phyloP scores from a whole-genome alignment of 2,113 vertebrate genomes.

The Polyodon spathula region DNA sequence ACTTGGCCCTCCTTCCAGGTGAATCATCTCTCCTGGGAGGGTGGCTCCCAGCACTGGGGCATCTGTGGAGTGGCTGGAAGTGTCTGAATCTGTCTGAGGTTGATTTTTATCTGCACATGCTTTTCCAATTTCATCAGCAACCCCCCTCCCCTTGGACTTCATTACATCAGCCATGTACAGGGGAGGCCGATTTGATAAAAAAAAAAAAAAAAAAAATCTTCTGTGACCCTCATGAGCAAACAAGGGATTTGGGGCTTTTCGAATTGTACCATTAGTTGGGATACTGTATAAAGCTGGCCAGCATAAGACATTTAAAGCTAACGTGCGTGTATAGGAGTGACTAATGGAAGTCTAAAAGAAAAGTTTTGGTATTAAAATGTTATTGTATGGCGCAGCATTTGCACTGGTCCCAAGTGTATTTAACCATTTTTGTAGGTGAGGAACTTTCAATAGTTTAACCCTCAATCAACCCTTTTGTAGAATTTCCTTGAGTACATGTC shows the following conservation, averaged over 20 bases:
- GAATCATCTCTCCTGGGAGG: conserved; percentile 84
- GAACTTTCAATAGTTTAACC: too few relatives aligned
- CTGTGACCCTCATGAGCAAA: conserved; percentile 60
- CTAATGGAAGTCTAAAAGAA: too few relatives aligned
- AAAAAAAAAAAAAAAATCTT: too few relatives aligned
- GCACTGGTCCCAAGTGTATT: too few relatives aligned
- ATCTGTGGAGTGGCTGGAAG: conserved; percentile 87
- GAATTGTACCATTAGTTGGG: conserved; percentile 23
- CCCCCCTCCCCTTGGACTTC: conserved; percentile 43
- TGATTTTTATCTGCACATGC: conserved; percentile 84
- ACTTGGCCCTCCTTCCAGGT: conserved; percentile 85
- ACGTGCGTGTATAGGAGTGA: too few relatives aligned
- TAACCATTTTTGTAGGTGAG: too few relatives aligned
- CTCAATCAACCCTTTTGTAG: too few relatives aligned
- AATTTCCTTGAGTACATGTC: too few relatives aligned
- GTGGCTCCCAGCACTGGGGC: conserved; percentile 77
- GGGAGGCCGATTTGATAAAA: conserved; percentile 55
- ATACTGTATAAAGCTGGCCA: neutral
- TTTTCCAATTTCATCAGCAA: conserved; percentile 77
- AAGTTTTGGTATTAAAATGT: too few relatives aligned
- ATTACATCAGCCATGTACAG: conserved; percentile 60
- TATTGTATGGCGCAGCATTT: too few relatives aligned
- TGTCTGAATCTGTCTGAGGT: conserved; percentile 78
- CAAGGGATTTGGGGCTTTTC: conserved; percentile 50
- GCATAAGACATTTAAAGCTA: too few relatives aligned